Base-by-base conservation (phyloP, 2,113 vertebrate species). In the Girardinichthys multiradiatus region DNA sequence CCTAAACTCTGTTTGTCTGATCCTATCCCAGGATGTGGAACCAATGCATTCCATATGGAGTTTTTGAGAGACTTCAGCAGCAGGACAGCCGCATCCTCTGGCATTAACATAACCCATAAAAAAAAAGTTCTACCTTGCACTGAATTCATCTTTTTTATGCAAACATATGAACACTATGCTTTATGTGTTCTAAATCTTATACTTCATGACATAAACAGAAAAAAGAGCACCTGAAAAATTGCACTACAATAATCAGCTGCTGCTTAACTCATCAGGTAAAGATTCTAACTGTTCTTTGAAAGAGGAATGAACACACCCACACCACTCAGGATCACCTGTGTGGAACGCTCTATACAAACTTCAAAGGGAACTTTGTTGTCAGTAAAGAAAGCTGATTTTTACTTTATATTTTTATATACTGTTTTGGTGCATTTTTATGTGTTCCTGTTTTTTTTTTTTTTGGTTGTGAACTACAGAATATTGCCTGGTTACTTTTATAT, bases 31-130 rank as follows among this genome's bases (percentile, higher is more conserved):
- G 98, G 80, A 93, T 99, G 93, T 98, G 97, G 95, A 98, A 95
- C 35, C 93, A 95, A 67, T 96, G 91, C 19, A 97, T 99, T 83
- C 96, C 98, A 0, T 94, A 94, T 11, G 92, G 95, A 4, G 92
- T 96, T 68, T 95, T 97, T 8, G 96, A 97, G 57, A 93, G 95
- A 42, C 94, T 99, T 59, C 94, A 95, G 81, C 95, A 96, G 72
- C 92, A 95, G 71, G 98, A 99, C 83, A 87, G 89, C 0, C 90
- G 98, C 72, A 97, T 98, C 80, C 93, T 91, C 28, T 89, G 93
- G 37, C 88, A 93, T 33, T 96, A 95, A 90, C 58, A 35, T 8
- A 3, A 27, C 9, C n/a, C n/a, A n/a, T n/a, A 19, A 45, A 30
- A 2, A 2, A 13, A 61, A 2, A 33, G 12, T 26, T 8, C 12